phyloP scores from a whole-genome alignment of 2,113 vertebrate species.

The Phalacrocorax brasilianus region DNA sequence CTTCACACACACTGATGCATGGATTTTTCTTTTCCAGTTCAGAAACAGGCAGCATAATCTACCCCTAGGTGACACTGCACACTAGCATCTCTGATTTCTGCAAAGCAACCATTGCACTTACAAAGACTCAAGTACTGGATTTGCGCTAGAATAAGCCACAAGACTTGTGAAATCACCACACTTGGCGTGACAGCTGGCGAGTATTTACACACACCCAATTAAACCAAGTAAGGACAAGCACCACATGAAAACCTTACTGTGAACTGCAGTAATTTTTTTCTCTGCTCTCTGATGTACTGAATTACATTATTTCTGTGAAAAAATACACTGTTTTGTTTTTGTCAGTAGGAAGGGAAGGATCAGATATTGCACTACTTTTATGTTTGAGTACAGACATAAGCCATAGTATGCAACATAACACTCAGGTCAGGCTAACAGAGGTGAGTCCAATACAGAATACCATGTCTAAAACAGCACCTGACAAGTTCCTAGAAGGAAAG shows the following conservation, averaged over 20 bases:
- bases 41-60: not conserved
- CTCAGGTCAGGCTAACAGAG: too few species aligned
- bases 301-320: not conserved
- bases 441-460: not conserved
- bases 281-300: not conserved
- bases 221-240: not conserved
- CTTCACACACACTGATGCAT: not conserved
- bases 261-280: not conserved
- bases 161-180: not conserved
- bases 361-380: not conserved
- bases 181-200: not conserved
- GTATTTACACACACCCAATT: not conserved
- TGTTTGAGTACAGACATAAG: not conserved
- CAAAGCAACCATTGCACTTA: not conserved
- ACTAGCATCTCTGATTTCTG: not conserved
- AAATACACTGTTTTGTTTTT: not conserved
- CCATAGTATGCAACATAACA: not conserved
- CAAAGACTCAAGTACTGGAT: not conserved
- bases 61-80: not conserved
- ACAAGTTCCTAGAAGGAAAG: conserved; percentile 36
- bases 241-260: not conserved
- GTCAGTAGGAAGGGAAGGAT: not conserved
- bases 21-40: not conserved
- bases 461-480: not conserved
- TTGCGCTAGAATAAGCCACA: not conserved